Base-by-base conservation (phyloP, 37 sponge, comb jelly and placozoan genomes). In the Chondrosia reniformis region DNA sequence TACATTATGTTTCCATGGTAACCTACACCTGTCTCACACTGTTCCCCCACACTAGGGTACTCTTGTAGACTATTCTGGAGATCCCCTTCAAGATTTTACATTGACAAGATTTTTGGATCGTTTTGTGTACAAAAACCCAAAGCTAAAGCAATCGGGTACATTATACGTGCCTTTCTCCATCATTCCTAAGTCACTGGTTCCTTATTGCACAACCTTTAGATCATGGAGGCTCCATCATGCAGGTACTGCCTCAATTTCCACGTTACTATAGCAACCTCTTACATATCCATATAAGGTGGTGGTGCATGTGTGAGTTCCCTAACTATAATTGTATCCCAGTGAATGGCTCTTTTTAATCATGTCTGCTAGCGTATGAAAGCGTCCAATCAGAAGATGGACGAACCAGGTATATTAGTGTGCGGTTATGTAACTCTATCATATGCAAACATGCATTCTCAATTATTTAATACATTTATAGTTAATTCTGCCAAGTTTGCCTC, bases 91-190 rank as follows among this genome's bases (percentile, higher is more conserved):
- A 45, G 94, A 95, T 66, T 99, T 99, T 80, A 90, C 96, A n/a
- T 57, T 90, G 28, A 84, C 77, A 37, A 90, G 88, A 34, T 99
- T 99, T 64, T 74, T 99, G 63, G 99, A 99, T 55, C 82, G 89
- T 31, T 95, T 99, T 77, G 90, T 95, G 37, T 93, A 80, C 84
- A 95, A 91, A 79, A 95, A 91, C 49, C 99, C 99, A 4, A 99
- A 99, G 82, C 85, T 91, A 71, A 87, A 78, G 41, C 36, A 39
- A 10, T 75, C 79, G 54, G 88, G 88, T 87, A 49, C 40, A 63
- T 30, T 83, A 15, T 49, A 19, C 15, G 52, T 49, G 52, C 52
- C 52, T 72, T 0, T 4, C 30, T 74, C 5, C 31, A 45, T 24
- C 19, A 6, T 21, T 6, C 3, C 9, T 43, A 17, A 21, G 22